Conservation (phyloP, 37 sponge, comb jelly and placozoan species). For the Chondrosia reniformis region DNA sequence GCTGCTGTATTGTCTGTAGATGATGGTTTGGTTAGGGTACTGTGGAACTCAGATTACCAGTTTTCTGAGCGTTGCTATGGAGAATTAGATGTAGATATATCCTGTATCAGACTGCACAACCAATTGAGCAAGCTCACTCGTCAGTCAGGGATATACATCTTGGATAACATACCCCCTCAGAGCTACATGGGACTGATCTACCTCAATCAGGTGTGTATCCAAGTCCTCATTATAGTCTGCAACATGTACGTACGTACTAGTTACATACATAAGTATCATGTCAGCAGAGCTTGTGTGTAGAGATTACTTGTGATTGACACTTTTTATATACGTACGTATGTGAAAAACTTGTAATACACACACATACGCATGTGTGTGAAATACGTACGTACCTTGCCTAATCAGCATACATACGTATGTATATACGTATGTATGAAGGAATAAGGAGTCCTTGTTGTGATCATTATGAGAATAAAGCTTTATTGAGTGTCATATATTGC, state of each 20-base stretch:
- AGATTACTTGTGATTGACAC: not conserved
- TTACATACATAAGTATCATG: not conserved
- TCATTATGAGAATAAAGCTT: too few species aligned
- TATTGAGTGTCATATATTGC: too few species aligned
- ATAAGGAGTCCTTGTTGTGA: too few species aligned
- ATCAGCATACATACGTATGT: not conserved
- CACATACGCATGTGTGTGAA: not conserved
- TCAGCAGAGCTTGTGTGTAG: not conserved
- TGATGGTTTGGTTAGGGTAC: slow-evolving; percentile 37
- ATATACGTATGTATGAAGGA: not conserved
- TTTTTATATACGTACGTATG: not conserved
- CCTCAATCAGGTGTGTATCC: slow-evolving; percentile 43
- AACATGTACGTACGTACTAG: not conserved
- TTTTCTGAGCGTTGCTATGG: slow-evolving; percentile 84
- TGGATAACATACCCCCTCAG: slow-evolving; percentile 27
- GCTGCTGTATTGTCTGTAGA: not conserved
- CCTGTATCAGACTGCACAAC: slow-evolving; percentile 49
- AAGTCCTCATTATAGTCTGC: not conserved
- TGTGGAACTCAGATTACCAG: slow-evolving; percentile 75
- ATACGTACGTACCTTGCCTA: too few species aligned
- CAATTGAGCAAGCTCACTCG: slow-evolving; percentile 47
- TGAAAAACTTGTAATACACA: not conserved
- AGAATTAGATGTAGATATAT: slow-evolving; percentile 69
- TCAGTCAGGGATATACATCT: slow-evolving; percentile 61
- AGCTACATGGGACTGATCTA: slow-evolving; percentile 67